These are phyloP conservation scores for Eurystomus glaucurus DNA, from an alignment of 2,797 vertebrate species.

Conservation along the genomic window DNA sequence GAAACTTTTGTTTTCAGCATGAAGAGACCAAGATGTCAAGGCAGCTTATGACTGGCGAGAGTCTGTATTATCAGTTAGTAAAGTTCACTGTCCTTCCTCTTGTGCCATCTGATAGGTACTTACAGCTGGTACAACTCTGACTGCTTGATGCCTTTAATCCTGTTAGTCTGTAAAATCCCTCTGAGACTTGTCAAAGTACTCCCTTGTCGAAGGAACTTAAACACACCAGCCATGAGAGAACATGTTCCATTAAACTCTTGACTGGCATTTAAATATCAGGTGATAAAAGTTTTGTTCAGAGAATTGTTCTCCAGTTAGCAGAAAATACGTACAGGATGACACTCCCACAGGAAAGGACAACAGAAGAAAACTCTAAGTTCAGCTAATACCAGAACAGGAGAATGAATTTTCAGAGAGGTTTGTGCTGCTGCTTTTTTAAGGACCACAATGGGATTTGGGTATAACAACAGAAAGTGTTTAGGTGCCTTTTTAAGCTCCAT, in stretches of 20 bases:
- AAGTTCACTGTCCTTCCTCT: not conserved
- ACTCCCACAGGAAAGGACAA: not conserved
- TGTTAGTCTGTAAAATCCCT: not conserved
- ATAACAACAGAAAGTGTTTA: not conserved
- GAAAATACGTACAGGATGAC: not conserved
- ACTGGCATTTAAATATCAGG: not conserved
- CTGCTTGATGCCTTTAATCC: not conserved
- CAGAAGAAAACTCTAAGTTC: not conserved
- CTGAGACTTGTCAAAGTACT: not conserved
- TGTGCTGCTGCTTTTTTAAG: not conserved
- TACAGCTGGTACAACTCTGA: not conserved
- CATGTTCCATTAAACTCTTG: not conserved
- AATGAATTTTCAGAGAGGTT: not conserved
- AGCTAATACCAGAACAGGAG: not conserved
- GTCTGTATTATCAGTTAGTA: not conserved
- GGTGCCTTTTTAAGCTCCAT: not conserved
- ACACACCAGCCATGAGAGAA: not conserved
- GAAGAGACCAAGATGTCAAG: not conserved
- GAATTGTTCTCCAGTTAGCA: not conserved
- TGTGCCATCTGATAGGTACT: accelerated
- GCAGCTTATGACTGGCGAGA: not conserved
- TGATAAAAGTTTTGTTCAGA: not conserved
- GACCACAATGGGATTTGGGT: not conserved
- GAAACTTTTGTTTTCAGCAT: not conserved
- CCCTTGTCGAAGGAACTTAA: not conserved